Conservation (phyloP, 2,888 invertebrate species). For the Taphrorychus bicolor region DNA sequence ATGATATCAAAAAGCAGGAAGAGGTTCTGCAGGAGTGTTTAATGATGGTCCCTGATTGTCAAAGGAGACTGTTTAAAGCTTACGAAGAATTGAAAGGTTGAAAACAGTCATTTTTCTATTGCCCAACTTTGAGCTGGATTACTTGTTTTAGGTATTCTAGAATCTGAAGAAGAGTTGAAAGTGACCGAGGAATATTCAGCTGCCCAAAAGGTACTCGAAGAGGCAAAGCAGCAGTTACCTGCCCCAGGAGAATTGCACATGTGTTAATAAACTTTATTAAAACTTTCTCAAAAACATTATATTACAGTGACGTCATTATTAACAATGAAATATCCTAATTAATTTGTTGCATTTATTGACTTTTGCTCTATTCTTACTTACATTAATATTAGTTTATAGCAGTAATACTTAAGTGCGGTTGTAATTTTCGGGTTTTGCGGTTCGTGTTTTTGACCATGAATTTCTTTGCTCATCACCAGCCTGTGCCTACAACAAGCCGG, state of each 20-base stretch:
- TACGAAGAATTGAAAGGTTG: constrained; percentile 72
- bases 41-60: constrained; percentile 94
- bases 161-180: constrained; percentile 79
- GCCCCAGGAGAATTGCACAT: constrained; percentile 50
- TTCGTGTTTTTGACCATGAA: constrained; percentile 20
- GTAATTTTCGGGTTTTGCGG: not conserved
- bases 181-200: constrained; percentile 73
- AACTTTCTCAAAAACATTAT: not conserved
- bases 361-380: not conserved
- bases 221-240: constrained; percentile 68
- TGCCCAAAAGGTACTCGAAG: constrained; percentile 73
- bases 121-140: not conserved
- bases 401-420: not conserved
- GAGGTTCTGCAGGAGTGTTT: constrained; percentile 88
- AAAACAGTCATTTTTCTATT: not conserved
- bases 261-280: constrained; percentile 41
- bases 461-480: constrained; percentile 21
- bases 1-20: constrained; percentile 82
- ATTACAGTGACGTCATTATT: not conserved
- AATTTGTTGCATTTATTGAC: not conserved
- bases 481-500: constrained; percentile 31
- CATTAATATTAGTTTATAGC: not conserved
- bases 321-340: not conserved
- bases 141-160: constrained; percentile 63
- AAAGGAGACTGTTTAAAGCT: constrained; percentile 78